Evolutionary conservation across 2,113 vertebrate species (phyloP).

Genomic region (Oreotrochilus melanogaster): DNA sequence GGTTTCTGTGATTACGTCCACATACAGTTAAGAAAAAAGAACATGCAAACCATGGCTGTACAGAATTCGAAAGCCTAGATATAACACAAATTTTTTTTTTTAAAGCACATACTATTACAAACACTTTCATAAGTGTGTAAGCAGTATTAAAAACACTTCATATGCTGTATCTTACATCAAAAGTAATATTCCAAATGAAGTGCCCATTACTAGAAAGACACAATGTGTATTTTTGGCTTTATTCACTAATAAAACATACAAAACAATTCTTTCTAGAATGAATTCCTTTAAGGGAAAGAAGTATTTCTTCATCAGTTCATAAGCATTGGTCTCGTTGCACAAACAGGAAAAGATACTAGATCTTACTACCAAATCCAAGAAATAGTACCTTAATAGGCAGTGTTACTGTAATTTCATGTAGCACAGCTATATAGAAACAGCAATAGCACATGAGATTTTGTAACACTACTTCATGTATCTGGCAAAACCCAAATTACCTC

Average conservation of each 20-base stretch:
- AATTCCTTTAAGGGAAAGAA: not conserved
- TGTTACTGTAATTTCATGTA: not conserved
- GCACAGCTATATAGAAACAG: not conserved
- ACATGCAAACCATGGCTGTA: not conserved
- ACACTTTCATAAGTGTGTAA: not conserved
- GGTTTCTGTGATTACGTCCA: not conserved
- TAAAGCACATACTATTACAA: not conserved
- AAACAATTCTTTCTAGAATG: not conserved
- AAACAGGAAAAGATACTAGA: not conserved
- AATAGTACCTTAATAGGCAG: not conserved
- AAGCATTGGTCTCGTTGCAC: not conserved
- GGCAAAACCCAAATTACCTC: not conserved
- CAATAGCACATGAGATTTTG: not conserved
- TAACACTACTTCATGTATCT: not conserved
- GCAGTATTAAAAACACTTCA: not conserved
- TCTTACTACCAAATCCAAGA: not conserved
- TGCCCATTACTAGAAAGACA: not conserved
- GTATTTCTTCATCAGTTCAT: not conserved
- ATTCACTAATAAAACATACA: not conserved
- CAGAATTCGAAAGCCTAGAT: not conserved
- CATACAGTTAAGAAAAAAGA: not conserved
- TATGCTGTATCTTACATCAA: not conserved
- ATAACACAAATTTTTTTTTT: not conserved
- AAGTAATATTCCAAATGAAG: not conserved
- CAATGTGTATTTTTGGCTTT: not conserved